phyloP scores from a whole-genome alignment of 37 sponge, comb jelly and placozoan species.

The Crambe crambe region DNA sequence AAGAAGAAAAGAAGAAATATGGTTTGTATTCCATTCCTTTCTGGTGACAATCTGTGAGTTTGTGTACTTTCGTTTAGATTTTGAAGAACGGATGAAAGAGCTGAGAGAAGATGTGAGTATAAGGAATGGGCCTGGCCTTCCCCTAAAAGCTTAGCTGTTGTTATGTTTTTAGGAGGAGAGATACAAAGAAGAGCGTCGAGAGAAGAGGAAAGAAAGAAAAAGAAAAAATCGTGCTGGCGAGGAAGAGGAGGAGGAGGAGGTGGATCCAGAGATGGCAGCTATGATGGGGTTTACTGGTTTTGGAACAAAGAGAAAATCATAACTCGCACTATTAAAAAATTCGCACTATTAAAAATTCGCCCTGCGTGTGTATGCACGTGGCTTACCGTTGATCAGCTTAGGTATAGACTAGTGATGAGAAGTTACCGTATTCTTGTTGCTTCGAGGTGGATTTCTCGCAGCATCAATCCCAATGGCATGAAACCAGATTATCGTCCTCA shows the following conservation, averaged over 20 bases:
- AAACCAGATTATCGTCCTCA: too few relatives aligned
- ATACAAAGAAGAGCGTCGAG: constrained; percentile 62
- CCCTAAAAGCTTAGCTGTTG: not conserved
- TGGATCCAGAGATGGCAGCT: constrained; percentile 91
- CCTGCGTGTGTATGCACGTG: too few relatives aligned
- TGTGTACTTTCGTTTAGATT: constrained; percentile 67
- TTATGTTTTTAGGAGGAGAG: constrained; percentile 64
- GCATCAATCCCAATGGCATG: too few relatives aligned
- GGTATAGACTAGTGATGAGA: too few relatives aligned
- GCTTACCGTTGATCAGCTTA: too few relatives aligned
- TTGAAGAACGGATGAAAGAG: constrained; percentile 83
- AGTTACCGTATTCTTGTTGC: too few relatives aligned
- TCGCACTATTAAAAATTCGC: too few relatives aligned
- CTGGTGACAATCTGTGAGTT: not conserved
- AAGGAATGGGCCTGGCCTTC: not conserved
- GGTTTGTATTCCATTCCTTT: constrained; percentile 27
- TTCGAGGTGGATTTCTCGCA: too few relatives aligned
- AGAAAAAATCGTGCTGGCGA: constrained; percentile 44
- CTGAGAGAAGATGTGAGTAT: constrained; percentile 75
- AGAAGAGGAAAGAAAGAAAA: constrained; percentile 68
- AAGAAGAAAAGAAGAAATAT: constrained; percentile 85
- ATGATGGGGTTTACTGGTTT: constrained; percentile 98
- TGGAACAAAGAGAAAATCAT: constrained; percentile 67
- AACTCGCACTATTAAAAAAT: not conserved
- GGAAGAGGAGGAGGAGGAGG: constrained; percentile 61